A percentile compares a stretch with the other conserved stretches of the same genome.
These are phyloP conservation scores for Seira musarum DNA, from an alignment of 2,888 invertebrate genomes.

Conservation along the genomic window DNA sequence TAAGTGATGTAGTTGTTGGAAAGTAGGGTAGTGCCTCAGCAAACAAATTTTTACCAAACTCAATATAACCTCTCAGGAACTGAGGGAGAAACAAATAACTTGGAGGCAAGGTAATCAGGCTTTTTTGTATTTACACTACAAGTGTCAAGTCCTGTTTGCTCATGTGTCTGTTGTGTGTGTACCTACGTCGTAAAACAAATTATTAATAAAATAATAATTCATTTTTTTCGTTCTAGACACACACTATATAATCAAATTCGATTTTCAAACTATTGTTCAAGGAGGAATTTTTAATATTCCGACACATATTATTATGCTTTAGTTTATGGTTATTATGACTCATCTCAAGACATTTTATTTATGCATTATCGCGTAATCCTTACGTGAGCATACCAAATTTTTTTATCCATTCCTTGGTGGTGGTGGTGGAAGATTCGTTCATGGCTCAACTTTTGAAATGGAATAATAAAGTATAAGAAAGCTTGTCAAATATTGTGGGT, in stretches of 20 bases:
- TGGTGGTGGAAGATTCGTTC: too few relatives aligned
- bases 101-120: background rate
- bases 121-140: background rate
- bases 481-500: constrained; percentile 47
- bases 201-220: constrained; percentile 38
- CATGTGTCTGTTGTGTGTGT: background rate
- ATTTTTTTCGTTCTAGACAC: constrained; percentile 20
- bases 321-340: constrained; percentile 50
- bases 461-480: background rate
- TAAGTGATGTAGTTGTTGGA: background rate
- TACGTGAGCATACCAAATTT: too few relatives aligned
- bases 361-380: too few relatives aligned
- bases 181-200: too few relatives aligned
- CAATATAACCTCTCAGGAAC: too few relatives aligned
- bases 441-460: too few relatives aligned
- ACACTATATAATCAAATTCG: constrained; percentile 6
- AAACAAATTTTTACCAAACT: too few relatives aligned
- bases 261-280: background rate
- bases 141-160: constrained; percentile 12
- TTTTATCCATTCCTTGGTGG: too few relatives aligned
- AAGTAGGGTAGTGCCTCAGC: too few relatives aligned
- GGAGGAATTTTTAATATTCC: constrained; percentile 26
- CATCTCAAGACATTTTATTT: constrained; percentile 47
- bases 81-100: too few relatives aligned
- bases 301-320: constrained; percentile 44